Evolutionary conservation across 2,113 vertebrate genomes (phyloP).

Genomic region (Pluvialis apricaria): DNA sequence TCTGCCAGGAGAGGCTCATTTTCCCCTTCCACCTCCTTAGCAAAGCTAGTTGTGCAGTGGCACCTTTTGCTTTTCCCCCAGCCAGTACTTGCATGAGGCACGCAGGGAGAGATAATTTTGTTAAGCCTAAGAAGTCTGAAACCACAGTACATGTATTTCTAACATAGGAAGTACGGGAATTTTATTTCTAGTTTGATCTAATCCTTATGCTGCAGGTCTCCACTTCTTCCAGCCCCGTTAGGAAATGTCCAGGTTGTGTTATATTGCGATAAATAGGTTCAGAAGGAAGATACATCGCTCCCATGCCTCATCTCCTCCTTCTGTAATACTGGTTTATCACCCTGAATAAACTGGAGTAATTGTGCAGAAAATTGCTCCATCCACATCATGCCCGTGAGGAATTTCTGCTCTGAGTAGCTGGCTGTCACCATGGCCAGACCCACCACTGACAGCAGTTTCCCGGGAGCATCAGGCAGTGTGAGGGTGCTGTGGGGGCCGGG

Average conservation of each 20-base stretch:
- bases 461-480: neutral
- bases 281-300: neutral
- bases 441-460: neutral
- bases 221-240: neutral
- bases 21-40: neutral
- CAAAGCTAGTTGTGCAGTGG: neutral
- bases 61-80: neutral
- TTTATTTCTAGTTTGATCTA: neutral
- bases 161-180: rapidly evolving
- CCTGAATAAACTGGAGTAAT: constrained; percentile 31
- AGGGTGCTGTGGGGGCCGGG: rapidly evolving
- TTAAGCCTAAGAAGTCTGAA: neutral
- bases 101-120: neutral
- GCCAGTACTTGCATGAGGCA: neutral
- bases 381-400: neutral
- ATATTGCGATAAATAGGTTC: neutral
- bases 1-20: neutral
- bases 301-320: neutral
- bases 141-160: neutral
- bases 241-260: neutral
- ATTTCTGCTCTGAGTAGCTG: neutral
- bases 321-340: constrained; percentile 1
- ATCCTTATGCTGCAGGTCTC: neutral
- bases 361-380: constrained; percentile 41
- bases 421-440: neutral